Conservation (phyloP, 2,113 vertebrate species). For the Rhinopomastus cyanomelas region DNA sequence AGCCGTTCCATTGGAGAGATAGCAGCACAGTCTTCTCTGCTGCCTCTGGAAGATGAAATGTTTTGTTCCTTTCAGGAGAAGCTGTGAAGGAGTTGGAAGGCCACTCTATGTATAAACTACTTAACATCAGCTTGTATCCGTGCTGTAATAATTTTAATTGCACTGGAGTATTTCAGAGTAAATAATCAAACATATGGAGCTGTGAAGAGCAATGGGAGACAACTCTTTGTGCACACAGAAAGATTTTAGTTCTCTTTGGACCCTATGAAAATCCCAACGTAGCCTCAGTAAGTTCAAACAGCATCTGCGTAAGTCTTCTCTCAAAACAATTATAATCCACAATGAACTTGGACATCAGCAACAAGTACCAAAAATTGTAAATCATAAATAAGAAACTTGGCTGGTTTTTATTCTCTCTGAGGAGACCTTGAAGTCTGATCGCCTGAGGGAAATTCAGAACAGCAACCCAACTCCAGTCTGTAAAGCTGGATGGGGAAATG, state of each 20-base stretch:
- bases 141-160: no score
- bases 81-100: constrained; percentile 16
- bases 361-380: background rate
- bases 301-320: background rate
- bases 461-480: background rate
- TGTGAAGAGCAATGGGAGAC: background rate
- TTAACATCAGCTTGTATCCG: background rate
- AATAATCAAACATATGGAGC: background rate
- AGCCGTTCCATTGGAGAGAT: constrained; percentile 27
- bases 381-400: background rate
- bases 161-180: no score
- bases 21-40: constrained; percentile 24
- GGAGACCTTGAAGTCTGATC: background rate
- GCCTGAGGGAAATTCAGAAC: background rate
- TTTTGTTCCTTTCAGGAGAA: constrained; percentile 7
- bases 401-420: background rate
- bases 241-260: background rate
- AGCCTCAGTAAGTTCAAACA: background rate
- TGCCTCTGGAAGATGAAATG: constrained; percentile 51
- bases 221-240: background rate
- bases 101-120: background rate
- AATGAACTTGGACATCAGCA: background rate
- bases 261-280: background rate
- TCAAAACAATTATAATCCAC: background rate
- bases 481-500: background rate